These are phyloP conservation scores for Aphaenogaster floridana DNA, from an alignment of 1,140 invertebrate species.

Conservation along the genomic window DNA sequence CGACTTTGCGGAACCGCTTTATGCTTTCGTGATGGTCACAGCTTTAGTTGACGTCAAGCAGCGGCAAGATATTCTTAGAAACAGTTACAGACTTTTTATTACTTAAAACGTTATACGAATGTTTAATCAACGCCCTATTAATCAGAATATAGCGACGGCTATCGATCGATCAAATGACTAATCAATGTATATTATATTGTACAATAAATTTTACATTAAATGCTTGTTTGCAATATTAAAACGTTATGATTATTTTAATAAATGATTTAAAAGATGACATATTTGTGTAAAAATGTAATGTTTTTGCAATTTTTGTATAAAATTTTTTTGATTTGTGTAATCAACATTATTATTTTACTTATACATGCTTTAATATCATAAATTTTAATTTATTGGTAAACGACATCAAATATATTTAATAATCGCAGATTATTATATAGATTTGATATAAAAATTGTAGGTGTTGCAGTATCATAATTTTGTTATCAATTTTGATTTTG, in stretches of 20 bases:
- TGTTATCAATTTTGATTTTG: background rate
- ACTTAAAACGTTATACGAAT: background rate
- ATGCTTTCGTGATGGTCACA: background rate
- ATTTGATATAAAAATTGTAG: background rate
- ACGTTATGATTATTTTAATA: background rate
- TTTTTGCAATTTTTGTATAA: background rate
- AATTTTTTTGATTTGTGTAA: background rate
- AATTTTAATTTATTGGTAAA: background rate
- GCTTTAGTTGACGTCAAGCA: constrained; percentile 1
- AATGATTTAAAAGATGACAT: constrained; percentile 4
- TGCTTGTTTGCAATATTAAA: constrained; percentile 17
- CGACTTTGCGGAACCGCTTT: background rate
- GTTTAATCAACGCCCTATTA: constrained; percentile 16
- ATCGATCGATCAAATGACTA: constrained; percentile 5
- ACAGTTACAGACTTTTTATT: background rate
- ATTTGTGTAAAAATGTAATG: background rate
- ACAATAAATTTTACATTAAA: constrained; percentile 16
- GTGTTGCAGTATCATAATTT: background rate
- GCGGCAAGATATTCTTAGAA: background rate
- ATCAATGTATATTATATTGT: constrained; percentile 13
- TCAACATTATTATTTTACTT: constrained; percentile 4
- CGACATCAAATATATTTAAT: background rate
- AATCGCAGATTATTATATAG: background rate
- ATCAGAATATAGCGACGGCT: background rate
- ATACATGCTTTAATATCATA: background rate